Base-by-base conservation (phyloP, 2,113 vertebrate genomes). In the Ictidomys tridecemlineatus region DNA sequence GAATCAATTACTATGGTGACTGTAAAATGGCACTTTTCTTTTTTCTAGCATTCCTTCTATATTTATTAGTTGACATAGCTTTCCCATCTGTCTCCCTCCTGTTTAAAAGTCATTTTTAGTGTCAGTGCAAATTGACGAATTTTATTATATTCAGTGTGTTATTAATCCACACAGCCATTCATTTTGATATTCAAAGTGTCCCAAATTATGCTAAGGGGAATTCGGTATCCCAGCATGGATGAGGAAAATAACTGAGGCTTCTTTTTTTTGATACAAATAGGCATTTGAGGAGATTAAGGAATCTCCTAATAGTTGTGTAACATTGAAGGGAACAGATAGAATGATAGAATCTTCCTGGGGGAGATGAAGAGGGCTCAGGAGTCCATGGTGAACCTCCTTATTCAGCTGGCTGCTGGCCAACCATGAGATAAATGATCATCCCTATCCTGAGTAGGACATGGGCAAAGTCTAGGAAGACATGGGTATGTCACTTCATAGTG, bases 191-290 rank as follows among this genome's bases (percentile, higher is more conserved):
- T 82, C 63, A 70, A 2, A 12, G 92, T 85, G 37, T 77, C 76
- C 69, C 65, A 92, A 20, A 48, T 94, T 90, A 95, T 65, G 30
- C 90, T 24, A 67, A 32, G 24, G 18, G 20, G 39, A 90, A 32
- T 89, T 61, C 11, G n/a, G 0, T 48, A 65, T 37, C 22, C 7
- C 69, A 86, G 30, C 82, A 85, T 89, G 56, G 77, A 42, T 93
- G 85, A 79, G 34, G 61, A 56, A 94, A 94, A 80, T 92, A 86
- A 76, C n/a, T 76, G 89, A 77, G 14, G 17, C 18, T 67, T 22
- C 28, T 93, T 61, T 79, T 87, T 30, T 90, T 88, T 69, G 80
- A 39, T 61, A 17, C 37, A 8, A 1, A 83, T 34, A 89, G 30
- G 37, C 39, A 34, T 45, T 88, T 89, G 72, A 79, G 58, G 73